These are phyloP conservation scores for Rhamnusium bicolor DNA, from an alignment of 2,888 invertebrate genomes.

Conservation along the genomic window DNA sequence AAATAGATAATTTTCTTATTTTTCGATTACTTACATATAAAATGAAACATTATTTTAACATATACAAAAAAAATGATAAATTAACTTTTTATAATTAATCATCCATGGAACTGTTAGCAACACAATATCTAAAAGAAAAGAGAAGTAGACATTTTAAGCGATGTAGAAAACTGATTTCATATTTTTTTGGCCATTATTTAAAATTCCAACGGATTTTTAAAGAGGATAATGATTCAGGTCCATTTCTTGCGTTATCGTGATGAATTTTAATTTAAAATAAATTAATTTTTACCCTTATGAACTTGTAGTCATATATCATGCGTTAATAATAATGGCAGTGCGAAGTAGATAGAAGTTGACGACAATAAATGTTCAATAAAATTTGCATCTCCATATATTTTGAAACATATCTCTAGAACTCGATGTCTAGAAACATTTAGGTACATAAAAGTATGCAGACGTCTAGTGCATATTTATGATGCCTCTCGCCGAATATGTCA, in stretches of 20 bases:
- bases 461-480: constrained; percentile 28
- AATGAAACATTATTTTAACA: too few relatives aligned
- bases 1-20: too few relatives aligned
- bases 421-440: constrained; percentile 13
- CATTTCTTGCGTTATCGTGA: not conserved
- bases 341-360: not conserved
- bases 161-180: not conserved
- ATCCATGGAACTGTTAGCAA: not conserved
- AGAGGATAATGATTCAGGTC: not conserved
- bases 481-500: constrained; percentile 1
- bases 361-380: constrained; percentile 24
- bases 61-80: too few relatives aligned
- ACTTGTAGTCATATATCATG: not conserved
- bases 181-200: not conserved
- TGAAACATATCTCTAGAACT: constrained; percentile 23
- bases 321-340: not conserved
- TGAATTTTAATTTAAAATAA: not conserved
- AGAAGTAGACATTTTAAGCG: not conserved
- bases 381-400: constrained; percentile 11
- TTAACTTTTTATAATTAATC: not conserved
- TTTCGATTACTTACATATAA: too few relatives aligned
- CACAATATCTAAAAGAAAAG: not conserved
- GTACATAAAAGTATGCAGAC: constrained; percentile 12
- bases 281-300: not conserved
- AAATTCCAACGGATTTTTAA: not conserved